Evolutionary conservation across 2,797 vertebrate species (phyloP).

Genomic region (Pangasius krempfi): DNA sequence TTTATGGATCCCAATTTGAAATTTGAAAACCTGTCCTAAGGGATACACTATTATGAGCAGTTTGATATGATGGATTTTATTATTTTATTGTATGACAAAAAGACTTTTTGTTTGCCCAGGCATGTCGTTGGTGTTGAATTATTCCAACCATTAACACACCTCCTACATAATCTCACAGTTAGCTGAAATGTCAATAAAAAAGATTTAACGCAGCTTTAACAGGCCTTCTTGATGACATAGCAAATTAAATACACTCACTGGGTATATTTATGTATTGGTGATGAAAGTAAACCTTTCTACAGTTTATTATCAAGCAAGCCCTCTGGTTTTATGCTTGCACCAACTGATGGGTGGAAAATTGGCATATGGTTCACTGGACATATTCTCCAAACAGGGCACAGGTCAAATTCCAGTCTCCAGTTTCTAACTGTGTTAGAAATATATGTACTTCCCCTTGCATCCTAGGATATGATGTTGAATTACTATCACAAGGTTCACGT

Average conservation of each 20-base stretch:
- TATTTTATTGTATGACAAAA: background rate
- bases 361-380: background rate
- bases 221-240: background rate
- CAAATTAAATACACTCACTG: background rate
- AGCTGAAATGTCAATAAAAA: conserved; percentile 1
- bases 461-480: background rate
- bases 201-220: background rate
- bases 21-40: background rate
- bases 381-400: conserved; percentile 5
- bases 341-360: background rate
- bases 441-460: background rate
- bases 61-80: background rate
- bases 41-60: background rate
- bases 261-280: background rate
- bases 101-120: background rate
- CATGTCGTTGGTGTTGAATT: background rate
- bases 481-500: background rate
- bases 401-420: conserved; percentile 4
- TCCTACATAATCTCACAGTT: conserved; percentile 1
- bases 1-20: background rate
- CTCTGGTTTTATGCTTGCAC: background rate
- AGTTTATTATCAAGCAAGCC: background rate
- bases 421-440: background rate
- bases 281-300: background rate
- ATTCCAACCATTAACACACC: background rate